A percentile compares a stretch with the other conserved stretches of the same genome.
Evolutionary conservation across 2,888 invertebrate species (phyloP).

Genomic region (Ganaspis brasiliensis): DNA sequence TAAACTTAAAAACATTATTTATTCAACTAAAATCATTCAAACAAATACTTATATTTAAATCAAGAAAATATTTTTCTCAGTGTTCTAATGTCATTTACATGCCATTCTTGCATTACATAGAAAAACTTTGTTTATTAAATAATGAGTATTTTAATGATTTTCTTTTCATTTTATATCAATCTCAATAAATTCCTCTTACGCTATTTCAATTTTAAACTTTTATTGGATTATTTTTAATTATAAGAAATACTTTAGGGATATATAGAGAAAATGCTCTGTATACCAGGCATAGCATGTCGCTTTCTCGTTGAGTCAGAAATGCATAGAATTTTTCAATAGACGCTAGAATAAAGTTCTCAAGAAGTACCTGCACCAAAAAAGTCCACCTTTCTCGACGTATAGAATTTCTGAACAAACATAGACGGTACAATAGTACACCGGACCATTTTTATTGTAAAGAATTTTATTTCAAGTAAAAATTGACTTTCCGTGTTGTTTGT

Average conservation of each 20-base stretch:
- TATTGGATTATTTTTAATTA: too few relatives aligned
- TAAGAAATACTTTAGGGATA: background rate
- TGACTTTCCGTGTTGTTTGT: background rate
- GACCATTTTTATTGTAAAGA: conserved; percentile 17
- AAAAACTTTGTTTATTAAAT: too few relatives aligned
- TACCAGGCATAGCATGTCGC: conserved; percentile 24
- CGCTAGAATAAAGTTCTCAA: conserved; percentile 54
- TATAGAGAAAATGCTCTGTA: conserved; percentile 11
- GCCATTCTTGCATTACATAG: too few relatives aligned
- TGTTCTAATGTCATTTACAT: too few relatives aligned
- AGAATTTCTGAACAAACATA: conserved; percentile 28
- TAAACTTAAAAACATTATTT: too few relatives aligned
- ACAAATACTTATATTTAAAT: too few relatives aligned
- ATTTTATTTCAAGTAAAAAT: conserved; percentile 19
- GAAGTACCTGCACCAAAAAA: conserved; percentile 33
- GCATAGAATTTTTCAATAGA: conserved; percentile 65
- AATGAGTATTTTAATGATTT: too few relatives aligned
- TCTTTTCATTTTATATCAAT: too few relatives aligned
- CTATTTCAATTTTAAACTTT: too few relatives aligned
- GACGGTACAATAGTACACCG: background rate
- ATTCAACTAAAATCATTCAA: too few relatives aligned
- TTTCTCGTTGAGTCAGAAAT: conserved; percentile 53
- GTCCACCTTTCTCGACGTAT: conserved; percentile 1
- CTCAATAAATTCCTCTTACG: too few relatives aligned
- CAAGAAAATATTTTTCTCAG: too few relatives aligned